Percentiles rank a stretch among this genome's conserved stretches.
Conservation (phyloP, 2,797 vertebrate genomes). For the Dallia pectoralis region DNA sequence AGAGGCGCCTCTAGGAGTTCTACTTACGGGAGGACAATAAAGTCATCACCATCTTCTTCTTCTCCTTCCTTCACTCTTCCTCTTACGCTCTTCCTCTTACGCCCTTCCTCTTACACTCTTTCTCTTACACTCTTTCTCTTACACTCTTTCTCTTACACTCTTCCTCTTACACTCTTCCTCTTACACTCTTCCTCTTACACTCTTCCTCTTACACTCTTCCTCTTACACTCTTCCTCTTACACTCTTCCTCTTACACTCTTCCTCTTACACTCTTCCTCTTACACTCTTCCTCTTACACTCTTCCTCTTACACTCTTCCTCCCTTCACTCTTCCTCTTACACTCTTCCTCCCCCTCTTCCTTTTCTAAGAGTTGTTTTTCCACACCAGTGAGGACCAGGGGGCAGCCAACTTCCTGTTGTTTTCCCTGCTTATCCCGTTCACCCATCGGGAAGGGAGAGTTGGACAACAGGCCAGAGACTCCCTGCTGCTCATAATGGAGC, state of each 20-base stretch:
- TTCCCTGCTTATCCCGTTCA: conserved; percentile 93
- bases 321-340: background rate
- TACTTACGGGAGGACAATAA: background rate
- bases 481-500: conserved; percentile 92
- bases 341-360: background rate
- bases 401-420: conserved; percentile 96
- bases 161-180: too few relatives aligned
- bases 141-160: too few relatives aligned
- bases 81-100: too few relatives aligned
- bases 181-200: too few relatives aligned
- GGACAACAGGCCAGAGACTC: conserved; percentile 91
- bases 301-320: too few relatives aligned
- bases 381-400: conserved; percentile 92
- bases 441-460: conserved; percentile 87
- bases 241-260: too few relatives aligned
- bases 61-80: background rate
- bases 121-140: too few relatives aligned
- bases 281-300: too few relatives aligned
- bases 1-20: background rate
- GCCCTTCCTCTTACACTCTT: too few relatives aligned
- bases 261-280: too few relatives aligned
- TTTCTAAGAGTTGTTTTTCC: conserved; percentile 85
- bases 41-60: background rate
- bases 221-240: too few relatives aligned
- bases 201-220: too few relatives aligned